Evolutionary conservation across 2,797 vertebrate species (phyloP).

Genomic region (Salmo trutta): DNA sequence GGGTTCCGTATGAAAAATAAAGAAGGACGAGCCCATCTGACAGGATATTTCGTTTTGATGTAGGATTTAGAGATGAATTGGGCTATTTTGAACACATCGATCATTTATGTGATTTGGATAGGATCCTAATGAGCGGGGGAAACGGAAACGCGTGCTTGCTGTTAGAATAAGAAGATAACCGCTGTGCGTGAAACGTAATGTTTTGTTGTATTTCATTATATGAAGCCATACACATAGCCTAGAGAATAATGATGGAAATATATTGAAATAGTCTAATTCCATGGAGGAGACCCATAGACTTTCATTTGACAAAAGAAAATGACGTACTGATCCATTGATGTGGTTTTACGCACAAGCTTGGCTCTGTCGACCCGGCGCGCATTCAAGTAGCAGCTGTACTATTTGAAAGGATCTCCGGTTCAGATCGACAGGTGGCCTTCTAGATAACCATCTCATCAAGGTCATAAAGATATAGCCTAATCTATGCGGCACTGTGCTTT

Average conservation of each 20-base stretch:
- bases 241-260: neutral
- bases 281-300: neutral
- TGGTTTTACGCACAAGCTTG: slow-evolving; percentile 9
- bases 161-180: too few relatives aligned
- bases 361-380: neutral
- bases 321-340: neutral
- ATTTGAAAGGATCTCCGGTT: neutral
- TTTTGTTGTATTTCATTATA: too few relatives aligned
- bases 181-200: too few relatives aligned
- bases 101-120: too few relatives aligned
- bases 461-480: neutral
- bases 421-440: slow-evolving; percentile 2
- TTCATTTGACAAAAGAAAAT: neutral
- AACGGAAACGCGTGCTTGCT: too few relatives aligned
- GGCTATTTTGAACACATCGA: too few relatives aligned
- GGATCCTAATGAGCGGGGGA: too few relatives aligned
- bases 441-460: neutral
- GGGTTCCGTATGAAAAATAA: too few relatives aligned
- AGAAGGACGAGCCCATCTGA: too few relatives aligned
- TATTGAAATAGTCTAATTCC: neutral
- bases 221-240: neutral
- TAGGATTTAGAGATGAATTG: too few relatives aligned
- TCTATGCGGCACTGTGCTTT: neutral
- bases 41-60: too few relatives aligned
- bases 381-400: neutral